Conservation (phyloP, 2,797 vertebrate species). For the Prunella strophiata region DNA sequence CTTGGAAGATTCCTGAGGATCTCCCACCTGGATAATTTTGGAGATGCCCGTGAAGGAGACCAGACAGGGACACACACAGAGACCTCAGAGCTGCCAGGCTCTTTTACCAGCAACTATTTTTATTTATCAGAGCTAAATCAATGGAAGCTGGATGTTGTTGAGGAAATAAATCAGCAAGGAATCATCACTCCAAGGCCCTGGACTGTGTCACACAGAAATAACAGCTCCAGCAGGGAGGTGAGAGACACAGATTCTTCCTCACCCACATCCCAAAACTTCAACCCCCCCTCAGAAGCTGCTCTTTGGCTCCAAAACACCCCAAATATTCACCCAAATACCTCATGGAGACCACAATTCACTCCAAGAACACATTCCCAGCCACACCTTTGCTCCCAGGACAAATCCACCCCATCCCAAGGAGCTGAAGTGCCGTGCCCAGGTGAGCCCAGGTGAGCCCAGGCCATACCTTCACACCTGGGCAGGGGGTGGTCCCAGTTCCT, state of each 20-base stretch:
- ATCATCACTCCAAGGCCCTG: neutral
- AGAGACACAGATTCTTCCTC: neutral
- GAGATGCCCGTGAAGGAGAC: neutral
- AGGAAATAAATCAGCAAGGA: neutral
- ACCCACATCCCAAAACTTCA: accelerated
- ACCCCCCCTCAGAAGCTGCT: accelerated
- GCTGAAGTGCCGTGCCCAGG: neutral
- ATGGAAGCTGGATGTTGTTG: neutral
- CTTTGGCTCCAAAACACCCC: neutral
- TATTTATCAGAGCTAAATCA: neutral
- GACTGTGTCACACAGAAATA: neutral
- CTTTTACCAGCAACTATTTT: neutral
- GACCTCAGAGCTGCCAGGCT: neutral
- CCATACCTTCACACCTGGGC: slow-evolving; percentile 95
- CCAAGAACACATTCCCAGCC: neutral
- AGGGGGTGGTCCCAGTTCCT: slow-evolving; percentile 95
- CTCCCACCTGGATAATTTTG: neutral
- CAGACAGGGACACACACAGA: neutral
- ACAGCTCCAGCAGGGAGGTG: neutral
- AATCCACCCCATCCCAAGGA: neutral
- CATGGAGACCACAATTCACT: accelerated
- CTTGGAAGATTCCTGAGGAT: neutral
- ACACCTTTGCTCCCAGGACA: neutral
- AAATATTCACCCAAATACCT: accelerated
- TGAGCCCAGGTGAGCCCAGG: neutral